These are phyloP conservation scores for Tyrophagus putrescentiae DNA, from an alignment of 1,140 invertebrate genomes.

Conservation along the genomic window DNA sequence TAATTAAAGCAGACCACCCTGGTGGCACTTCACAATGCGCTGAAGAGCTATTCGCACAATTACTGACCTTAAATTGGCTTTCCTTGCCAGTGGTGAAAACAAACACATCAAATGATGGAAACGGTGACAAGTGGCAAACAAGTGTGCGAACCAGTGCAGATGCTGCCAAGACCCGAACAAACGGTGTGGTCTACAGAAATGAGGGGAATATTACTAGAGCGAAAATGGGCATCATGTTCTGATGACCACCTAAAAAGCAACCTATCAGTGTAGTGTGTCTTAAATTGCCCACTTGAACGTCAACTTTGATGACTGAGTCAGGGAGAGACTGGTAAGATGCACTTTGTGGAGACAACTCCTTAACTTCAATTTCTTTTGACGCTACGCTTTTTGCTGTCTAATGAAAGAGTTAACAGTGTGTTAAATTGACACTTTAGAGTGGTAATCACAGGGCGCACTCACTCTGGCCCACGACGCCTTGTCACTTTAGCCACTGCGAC, in stretches of 20 bases:
- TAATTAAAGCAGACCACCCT: slow-evolving; percentile 16
- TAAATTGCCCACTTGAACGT: neutral
- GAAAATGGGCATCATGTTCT: neutral
- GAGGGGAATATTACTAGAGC: neutral
- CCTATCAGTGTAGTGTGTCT: too few relatives aligned
- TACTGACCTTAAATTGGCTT: neutral
- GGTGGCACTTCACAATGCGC: neutral
- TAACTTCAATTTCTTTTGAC: too few relatives aligned
- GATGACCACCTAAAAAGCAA: neutral
- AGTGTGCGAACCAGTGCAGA: neutral
- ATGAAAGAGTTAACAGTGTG: neutral
- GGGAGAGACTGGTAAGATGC: neutral
- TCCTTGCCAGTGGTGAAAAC: neutral
- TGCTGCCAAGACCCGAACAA: neutral
- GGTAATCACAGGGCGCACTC: too few relatives aligned
- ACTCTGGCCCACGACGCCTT: too few relatives aligned
- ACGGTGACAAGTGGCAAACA: neutral
- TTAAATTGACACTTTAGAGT: neutral
- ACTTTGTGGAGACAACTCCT: too few relatives aligned
- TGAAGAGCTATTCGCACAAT: neutral
- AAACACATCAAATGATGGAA: neutral
- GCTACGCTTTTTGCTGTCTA: neutral
- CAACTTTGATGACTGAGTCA: neutral
- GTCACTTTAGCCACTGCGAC: too few relatives aligned
- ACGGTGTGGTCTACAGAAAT: neutral